Base-by-base conservation (phyloP, 2,888 invertebrate species). In the Drosophila infuscata region DNA sequence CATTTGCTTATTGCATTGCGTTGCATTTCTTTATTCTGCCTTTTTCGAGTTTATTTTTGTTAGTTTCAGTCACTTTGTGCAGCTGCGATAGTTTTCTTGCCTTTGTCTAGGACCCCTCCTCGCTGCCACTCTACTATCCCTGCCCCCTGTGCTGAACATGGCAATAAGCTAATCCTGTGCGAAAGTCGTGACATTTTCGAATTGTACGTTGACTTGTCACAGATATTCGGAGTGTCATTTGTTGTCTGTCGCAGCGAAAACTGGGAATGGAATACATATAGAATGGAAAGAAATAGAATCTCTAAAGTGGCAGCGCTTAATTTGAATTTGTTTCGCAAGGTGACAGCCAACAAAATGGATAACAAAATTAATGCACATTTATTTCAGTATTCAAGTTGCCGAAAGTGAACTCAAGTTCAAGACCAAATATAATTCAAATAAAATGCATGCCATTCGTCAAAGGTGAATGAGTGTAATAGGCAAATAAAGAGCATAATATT, bases 321-420 rank as follows among this genome's bases (percentile, higher is more conserved):
- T 88, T 83, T 84, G 79, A 76, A 83, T 81, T 86, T 83, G 76
- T 68, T 84, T 78, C 69, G 49, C 61, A 72, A 76, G 69, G 60
- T 71, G 81, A 81, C 71, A 76, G 56, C 38, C n/a, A 60, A 35
- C 25, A 62, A 46, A 43, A 35, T 30, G 29, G 15, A 35, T 30
- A 32, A 12, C 41, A 54, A 68, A 68, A 63, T 78, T 38, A 68
- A 76, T 80, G 49, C 63, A 56, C 65, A 63, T 76, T 68, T 63
- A 67, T 79, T 61, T 56, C 38, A 56, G 43, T 38, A 30, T 15
- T 66, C 57, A 38, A 49, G 48, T 60, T 74, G 56, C 36, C 33
- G 60, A 54, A 51, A 52, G 29, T 20, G 61, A 63, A 60, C 52
- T 58, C 36, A 15, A 49, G 29, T 41, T 62, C 38, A 52, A 58